Evolutionary conservation across 2,888 invertebrate genomes (phyloP).

Genomic region (Tipula helvola): DNA sequence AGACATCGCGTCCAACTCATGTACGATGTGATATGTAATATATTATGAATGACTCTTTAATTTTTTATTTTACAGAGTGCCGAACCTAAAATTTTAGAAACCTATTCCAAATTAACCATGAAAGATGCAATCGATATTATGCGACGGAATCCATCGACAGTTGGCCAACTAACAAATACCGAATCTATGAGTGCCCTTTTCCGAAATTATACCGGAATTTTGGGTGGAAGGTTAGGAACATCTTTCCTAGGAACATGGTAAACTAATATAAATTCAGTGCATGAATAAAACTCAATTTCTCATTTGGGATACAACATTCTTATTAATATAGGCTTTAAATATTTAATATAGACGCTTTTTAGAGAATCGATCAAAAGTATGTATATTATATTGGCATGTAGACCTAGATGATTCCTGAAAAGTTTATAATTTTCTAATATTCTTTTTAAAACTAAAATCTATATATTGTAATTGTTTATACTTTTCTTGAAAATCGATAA

Average conservation of each 20-base stretch:
- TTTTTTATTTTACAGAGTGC: slow-evolving; percentile 42
- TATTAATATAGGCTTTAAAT: background rate
- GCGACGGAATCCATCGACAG: slow-evolving; percentile 74
- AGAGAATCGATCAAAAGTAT: background rate
- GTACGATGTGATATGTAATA: too few relatives aligned
- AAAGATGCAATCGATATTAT: slow-evolving; percentile 88
- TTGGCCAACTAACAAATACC: slow-evolving; percentile 76
- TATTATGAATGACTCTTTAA: too few relatives aligned
- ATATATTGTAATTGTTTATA: background rate
- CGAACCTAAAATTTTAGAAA: slow-evolving; percentile 87
- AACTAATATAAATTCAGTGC: slow-evolving; percentile 36
- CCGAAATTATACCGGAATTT: slow-evolving; percentile 68
- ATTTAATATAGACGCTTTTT: background rate
- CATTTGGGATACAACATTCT: background rate
- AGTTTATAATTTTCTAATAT: background rate
- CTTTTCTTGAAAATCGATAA: background rate
- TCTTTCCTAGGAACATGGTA: slow-evolving; percentile 42
- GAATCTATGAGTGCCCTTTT: slow-evolving; percentile 87
- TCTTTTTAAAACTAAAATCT: background rate
- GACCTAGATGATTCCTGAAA: background rate
- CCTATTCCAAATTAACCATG: slow-evolving; percentile 87
- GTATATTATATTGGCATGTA: background rate
- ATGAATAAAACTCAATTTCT: slow-evolving; percentile 16
- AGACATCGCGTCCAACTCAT: too few relatives aligned
- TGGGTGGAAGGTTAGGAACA: slow-evolving; percentile 68